A percentile compares a stretch with the other conserved stretches of the same genome.
phyloP scores from a whole-genome alignment of 2,888 invertebrate genomes.

The Pherbina coryleti region DNA sequence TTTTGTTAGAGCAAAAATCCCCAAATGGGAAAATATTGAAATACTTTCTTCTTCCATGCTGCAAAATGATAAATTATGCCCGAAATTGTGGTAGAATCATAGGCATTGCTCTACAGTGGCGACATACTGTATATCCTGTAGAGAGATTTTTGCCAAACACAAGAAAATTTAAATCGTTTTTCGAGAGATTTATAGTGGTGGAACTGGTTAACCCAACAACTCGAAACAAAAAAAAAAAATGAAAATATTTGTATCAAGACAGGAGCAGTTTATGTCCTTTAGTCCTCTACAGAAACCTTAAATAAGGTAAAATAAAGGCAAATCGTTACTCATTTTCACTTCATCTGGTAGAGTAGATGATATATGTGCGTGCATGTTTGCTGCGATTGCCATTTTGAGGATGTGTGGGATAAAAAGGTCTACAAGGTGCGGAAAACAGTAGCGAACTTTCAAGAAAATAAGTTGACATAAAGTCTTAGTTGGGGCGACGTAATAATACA shows the following conservation, averaged over 20 bases:
- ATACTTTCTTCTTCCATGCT: constrained; percentile 12
- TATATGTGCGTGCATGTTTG: constrained; percentile 40
- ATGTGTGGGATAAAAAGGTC: neutral
- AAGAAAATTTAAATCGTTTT: constrained; percentile 64
- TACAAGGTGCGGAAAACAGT: neutral
- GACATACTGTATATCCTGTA: constrained; percentile 4
- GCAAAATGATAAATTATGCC: constrained; percentile 39
- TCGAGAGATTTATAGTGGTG: constrained; percentile 68
- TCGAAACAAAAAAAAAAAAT: constrained; percentile 31
- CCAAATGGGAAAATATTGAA: constrained; percentile 15
- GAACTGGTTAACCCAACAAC: constrained; percentile 63
- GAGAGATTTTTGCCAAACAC: constrained; percentile 3
- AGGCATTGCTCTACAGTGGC: constrained; percentile 21
- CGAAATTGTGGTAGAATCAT: constrained; percentile 33
- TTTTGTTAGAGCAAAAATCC: neutral
- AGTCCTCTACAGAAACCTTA: constrained; percentile 37
- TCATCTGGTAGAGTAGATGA: constrained; percentile 50
- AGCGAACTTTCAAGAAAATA: neutral
- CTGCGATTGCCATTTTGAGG: neutral
- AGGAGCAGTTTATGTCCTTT: constrained; percentile 35
- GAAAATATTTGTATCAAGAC: constrained; percentile 41
- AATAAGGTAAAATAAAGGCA: constrained; percentile 46
- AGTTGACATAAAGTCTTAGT: neutral
- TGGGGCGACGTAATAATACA: too few relatives aligned
- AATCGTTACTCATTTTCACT: constrained; percentile 52